Evolutionary conservation across 1,140 invertebrate species (phyloP).

Genomic region (Nasonia longicornis): DNA sequence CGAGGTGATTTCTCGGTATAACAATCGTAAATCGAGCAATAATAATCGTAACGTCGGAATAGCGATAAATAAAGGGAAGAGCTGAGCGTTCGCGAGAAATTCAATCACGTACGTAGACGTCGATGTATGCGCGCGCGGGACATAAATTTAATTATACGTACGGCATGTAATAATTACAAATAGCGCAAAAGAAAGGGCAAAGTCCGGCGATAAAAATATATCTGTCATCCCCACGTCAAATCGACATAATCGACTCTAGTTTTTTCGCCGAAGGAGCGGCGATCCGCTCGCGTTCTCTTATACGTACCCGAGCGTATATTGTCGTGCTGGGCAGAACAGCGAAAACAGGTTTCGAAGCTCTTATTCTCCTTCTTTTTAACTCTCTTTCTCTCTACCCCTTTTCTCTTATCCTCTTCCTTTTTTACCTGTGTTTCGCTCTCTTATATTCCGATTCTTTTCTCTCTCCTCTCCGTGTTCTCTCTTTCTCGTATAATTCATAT

Average conservation of each 20-base stretch:
- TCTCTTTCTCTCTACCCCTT: constrained; percentile 19
- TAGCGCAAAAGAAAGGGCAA: constrained; percentile 14
- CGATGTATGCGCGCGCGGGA: neutral
- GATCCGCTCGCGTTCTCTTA: constrained; percentile 21
- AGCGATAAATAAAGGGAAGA: neutral
- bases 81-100: neutral
- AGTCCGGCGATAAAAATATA: constrained; percentile 28
- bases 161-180: constrained; percentile 23
- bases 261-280: constrained; percentile 37
- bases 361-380: constrained; percentile 1
- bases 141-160: neutral
- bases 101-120: neutral
- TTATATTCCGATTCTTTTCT: constrained; percentile 12
- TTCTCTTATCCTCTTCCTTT: neutral
- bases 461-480: neutral
- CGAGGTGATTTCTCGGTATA: neutral
- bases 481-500: constrained; percentile 36
- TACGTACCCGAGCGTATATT: neutral
- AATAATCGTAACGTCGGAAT: neutral
- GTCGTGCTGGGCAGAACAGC: constrained; percentile 15
- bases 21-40: neutral
- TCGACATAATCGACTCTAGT: constrained; percentile 32
- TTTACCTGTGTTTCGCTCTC: constrained; percentile 7
- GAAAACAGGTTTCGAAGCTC: constrained; percentile 41
- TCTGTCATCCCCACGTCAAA: constrained; percentile 38